Evolutionary conservation across 2,113 vertebrate species (phyloP).

Genomic region (Toxotes chatareus): DNA sequence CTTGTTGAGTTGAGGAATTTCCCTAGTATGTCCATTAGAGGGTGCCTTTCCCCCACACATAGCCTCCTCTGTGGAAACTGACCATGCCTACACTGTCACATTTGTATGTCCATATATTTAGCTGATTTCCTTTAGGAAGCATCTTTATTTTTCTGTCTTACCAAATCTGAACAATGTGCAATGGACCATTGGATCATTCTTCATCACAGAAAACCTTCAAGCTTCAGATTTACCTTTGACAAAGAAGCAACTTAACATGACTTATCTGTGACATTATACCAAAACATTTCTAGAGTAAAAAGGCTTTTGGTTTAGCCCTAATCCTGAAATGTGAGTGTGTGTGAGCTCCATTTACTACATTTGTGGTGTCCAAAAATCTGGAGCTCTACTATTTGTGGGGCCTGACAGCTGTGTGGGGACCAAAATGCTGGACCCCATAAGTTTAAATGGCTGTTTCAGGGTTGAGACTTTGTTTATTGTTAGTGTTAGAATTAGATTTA

Average conservation of each 20-base stretch:
- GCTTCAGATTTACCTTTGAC: not conserved
- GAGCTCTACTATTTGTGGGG: no score
- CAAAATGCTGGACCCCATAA: no score
- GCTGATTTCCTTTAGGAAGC: not conserved
- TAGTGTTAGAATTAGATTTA: no score
- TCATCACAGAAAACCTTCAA: not conserved
- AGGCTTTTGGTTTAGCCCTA: no score
- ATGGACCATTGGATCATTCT: not conserved
- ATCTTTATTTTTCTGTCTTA: not conserved
- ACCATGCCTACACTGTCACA: not conserved
- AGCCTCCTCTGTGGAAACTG: not conserved
- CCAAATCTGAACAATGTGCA: not conserved
- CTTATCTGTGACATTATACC: not conserved
- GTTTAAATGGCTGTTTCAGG: no score
- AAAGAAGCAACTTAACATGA: not conserved
- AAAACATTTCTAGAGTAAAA: not conserved
- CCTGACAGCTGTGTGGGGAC: no score
- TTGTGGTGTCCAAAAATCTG: not conserved
- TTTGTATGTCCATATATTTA: not conserved
- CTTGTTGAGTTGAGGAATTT: not conserved
- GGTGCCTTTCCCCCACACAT: constrained; percentile 30
- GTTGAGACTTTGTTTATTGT: no score
- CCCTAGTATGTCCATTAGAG: constrained; percentile 51
- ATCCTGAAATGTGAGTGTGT: not conserved
- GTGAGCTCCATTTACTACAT: not conserved